Percentiles rank a stretch among this genome's conserved stretches.
Conservation (phyloP, 2,797 vertebrate genomes). For the Syngnathus acus region DNA sequence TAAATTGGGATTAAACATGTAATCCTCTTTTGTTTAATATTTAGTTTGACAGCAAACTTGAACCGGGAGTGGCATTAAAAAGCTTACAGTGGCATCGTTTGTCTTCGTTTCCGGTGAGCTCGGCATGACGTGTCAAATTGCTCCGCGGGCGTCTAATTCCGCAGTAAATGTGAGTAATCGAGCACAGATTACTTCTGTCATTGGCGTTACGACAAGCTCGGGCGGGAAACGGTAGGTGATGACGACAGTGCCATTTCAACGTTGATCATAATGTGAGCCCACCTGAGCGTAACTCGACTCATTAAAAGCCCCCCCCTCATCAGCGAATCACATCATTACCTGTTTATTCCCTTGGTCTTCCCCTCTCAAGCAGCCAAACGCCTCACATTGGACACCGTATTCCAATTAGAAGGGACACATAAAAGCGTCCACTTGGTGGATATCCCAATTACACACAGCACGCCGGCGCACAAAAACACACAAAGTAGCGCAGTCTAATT, state of each 20-base stretch:
- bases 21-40: no score
- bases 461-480: constrained; percentile 32
- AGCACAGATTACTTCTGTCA: not conserved
- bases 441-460: constrained; percentile 58
- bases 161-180: not conserved
- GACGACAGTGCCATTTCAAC: not conserved
- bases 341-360: constrained; percentile 45
- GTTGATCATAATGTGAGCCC: not conserved
- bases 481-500: constrained; percentile 51
- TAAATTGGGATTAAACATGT: no score
- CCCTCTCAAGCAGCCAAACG: not conserved
- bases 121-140: not conserved
- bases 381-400: constrained; percentile 8
- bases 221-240: not conserved
- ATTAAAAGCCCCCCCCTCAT: not conserved
- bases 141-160: not conserved
- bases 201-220: not conserved
- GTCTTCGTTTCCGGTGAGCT: no score
- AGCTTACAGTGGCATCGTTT: no score
- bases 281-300: not conserved
- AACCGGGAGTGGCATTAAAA: no score
- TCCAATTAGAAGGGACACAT: constrained; percentile 2
- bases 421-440: constrained; percentile 20
- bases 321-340: constrained; percentile 56
- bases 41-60: no score